Evolutionary conservation across 2,888 invertebrate species (phyloP).

Genomic region (Morinoia aosen): DNA sequence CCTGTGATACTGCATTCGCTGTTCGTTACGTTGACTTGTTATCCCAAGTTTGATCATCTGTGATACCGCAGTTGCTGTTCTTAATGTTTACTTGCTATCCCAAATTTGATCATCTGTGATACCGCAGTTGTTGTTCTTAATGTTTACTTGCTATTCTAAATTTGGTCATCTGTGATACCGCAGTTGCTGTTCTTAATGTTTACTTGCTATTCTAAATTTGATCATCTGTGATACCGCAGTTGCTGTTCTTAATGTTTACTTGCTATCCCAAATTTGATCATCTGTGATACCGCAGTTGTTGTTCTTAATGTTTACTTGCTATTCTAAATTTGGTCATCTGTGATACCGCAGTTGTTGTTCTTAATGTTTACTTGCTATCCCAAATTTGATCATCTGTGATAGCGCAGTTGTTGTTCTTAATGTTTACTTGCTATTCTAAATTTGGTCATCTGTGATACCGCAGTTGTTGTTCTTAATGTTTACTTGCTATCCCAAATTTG

Average conservation of each 20-base stretch:
- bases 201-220: neutral
- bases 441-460: too few species aligned
- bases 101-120: neutral
- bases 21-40: too few species aligned
- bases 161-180: neutral
- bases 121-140: too few species aligned
- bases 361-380: too few species aligned
- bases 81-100: neutral
- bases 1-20: neutral
- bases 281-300: neutral
- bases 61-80: neutral
- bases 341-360: neutral
- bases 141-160: neutral
- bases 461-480: too few species aligned
- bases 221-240: neutral
- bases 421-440: too few species aligned
- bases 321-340: neutral
- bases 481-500: too few species aligned
- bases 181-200: too few species aligned
- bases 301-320: too few species aligned
- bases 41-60: neutral
- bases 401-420: too few species aligned
- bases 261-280: neutral
- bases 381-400: neutral
- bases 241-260: too few species aligned